phyloP scores from a whole-genome alignment of 2,113 vertebrate genomes.

The Xenopus borealis region DNA sequence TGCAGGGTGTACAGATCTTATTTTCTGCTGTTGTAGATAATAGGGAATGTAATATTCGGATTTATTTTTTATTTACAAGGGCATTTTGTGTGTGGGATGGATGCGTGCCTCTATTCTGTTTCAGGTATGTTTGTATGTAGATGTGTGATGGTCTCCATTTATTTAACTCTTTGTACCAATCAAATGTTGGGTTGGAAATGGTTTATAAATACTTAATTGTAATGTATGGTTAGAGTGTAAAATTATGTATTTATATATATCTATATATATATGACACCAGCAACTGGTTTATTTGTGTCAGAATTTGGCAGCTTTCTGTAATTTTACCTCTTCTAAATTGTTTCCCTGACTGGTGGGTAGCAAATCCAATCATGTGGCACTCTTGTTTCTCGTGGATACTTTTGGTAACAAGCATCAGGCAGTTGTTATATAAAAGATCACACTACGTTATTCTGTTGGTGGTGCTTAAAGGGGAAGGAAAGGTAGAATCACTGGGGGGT shows the following conservation, averaged over 20 bases:
- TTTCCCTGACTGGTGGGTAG: too few relatives aligned
- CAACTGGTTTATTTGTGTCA: neutral
- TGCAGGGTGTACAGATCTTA: neutral
- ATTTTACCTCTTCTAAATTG: neutral
- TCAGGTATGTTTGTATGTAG: neutral
- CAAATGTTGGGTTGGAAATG: neutral
- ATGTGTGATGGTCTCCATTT: neutral
- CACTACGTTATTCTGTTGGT: too few relatives aligned
- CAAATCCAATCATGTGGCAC: too few relatives aligned
- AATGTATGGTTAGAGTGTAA: neutral
- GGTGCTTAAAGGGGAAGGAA: too few relatives aligned
- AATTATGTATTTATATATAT: neutral
- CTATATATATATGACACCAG: neutral
- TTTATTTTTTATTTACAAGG: neutral
- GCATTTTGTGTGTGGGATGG: neutral
- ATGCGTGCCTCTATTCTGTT: conserved; percentile 3
- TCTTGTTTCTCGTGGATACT: too few relatives aligned
- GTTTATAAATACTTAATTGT: neutral
- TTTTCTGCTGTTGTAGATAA: conserved; percentile 11
- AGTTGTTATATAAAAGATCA: too few relatives aligned
- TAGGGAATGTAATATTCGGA: neutral
- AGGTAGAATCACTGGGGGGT: too few relatives aligned
- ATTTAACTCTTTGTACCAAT: conserved; percentile 14
- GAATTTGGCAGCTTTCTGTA: neutral
- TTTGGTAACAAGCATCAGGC: too few relatives aligned